A percentile compares a stretch with the other conserved stretches of the same genome.
Evolutionary conservation across 2,113 vertebrate genomes (phyloP).

Genomic region (Octodon degus): DNA sequence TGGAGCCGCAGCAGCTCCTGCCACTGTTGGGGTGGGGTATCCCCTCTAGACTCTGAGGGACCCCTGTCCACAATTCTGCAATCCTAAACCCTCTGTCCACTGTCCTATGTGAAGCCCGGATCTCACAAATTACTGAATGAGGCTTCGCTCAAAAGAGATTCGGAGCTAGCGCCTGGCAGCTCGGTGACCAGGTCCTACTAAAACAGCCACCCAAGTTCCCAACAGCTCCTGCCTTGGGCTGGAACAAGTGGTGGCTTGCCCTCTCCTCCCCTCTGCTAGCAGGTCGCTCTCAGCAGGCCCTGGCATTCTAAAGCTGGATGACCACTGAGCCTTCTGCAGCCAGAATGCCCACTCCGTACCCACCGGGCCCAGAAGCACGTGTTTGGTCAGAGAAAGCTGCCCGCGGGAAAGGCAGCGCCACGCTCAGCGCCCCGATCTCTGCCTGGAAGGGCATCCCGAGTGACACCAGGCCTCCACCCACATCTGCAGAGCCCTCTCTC

Average conservation of each 20-base stretch:
- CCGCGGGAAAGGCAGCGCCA: not conserved
- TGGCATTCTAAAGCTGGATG: slow-evolving; percentile 22
- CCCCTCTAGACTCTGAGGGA: not conserved
- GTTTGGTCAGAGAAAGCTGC: not conserved
- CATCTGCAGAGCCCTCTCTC: not conserved
- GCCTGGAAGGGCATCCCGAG: not conserved
- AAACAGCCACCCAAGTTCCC: not conserved
- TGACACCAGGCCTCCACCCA: not conserved
- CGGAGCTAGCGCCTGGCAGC: not conserved
- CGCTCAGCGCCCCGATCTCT: not conserved
- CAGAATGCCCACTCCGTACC: slow-evolving; percentile 36
- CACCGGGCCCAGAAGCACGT: not conserved
- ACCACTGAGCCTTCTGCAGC: not conserved
- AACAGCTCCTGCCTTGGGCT: not conserved
- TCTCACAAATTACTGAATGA: not conserved
- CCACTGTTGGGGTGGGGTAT: fast-evolving
- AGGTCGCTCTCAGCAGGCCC: slow-evolving; percentile 50
- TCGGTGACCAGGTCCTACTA: not conserved
- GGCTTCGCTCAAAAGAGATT: not conserved
- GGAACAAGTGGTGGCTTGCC: slow-evolving; percentile 64
- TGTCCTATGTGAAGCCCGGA: not conserved
- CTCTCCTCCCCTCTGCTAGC: not conserved
- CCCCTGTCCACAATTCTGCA: not conserved
- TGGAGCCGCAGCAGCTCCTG: not conserved
- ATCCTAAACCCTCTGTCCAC: not conserved